Evolutionary conservation across 2,888 invertebrate species (phyloP), one percentile per base, ranked within the genome.

Genomic region (Temnothorax unifasciatus): DNA sequence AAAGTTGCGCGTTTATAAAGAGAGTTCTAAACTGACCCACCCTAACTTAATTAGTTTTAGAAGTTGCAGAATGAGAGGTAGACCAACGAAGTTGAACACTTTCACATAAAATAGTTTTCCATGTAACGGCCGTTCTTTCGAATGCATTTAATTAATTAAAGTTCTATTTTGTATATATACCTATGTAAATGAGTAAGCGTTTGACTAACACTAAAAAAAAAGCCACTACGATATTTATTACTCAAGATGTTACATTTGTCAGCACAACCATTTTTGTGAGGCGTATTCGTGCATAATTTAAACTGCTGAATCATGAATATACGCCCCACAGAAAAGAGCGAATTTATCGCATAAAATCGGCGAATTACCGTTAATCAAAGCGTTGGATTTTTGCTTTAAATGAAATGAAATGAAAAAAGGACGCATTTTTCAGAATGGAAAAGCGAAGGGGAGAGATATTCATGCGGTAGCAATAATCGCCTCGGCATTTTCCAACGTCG

Each of bases 381-480:
- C 79, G 71, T 59, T 71, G 66, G 77, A 66, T 66, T 81, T 81
- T 73, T 73, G 47, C 59, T 59, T 25, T 73, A 73, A 73, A 81
- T 81, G 47, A 81, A 77, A 73, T 73, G 47, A 50, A 59, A 81
- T 38, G 73, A 29, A 73, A 81, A 44, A 44, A 79, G 25, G 21
- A 61, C 25, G 44, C 41, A 57, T 47, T 38, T 77, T 77, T 69
- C 79, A 38, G 73, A 81, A 73, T 81, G 73, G n/a, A 29, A 44
- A 47, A 68, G 66, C 44, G 47, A 29, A 47, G 29, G 29, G 29
- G 29, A 68, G 66, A 64, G 59, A 47, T 59, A 81, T 81, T 81
- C 79, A 73, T 81, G 71, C 59, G 79, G 59, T 61, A 47, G 79
- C 79, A 81, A 81, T 81, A 81, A 81, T 81, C 79, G 79, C 59